phyloP scores from a whole-genome alignment of 2,797 vertebrate genomes.

The Chiroxiphia lanceolata region DNA sequence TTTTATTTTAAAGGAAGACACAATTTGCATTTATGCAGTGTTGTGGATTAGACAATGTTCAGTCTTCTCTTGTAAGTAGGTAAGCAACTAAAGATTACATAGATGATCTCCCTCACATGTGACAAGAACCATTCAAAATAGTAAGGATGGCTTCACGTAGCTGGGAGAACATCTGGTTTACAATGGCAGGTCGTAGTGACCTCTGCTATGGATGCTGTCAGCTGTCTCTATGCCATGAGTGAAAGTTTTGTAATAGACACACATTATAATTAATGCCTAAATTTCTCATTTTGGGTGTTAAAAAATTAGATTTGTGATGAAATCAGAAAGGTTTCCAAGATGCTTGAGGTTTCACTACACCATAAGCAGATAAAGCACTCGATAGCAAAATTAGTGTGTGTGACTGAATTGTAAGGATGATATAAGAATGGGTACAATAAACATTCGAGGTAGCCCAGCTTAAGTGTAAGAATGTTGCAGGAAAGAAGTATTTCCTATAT shows the following conservation, averaged over 20 bases:
- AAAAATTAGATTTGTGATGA: neutral
- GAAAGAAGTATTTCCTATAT: neutral
- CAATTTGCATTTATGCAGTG: neutral
- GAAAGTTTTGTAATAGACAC: neutral
- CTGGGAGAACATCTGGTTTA: neutral
- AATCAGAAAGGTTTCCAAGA: neutral
- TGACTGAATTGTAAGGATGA: neutral
- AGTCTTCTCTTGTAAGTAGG: neutral
- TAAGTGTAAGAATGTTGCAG: neutral
- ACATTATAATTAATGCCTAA: neutral
- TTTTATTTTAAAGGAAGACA: neutral
- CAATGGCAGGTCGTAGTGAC: accelerated
- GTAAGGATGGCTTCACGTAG: neutral
- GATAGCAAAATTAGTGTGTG: neutral
- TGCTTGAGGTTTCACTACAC: neutral
- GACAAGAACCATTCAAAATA: neutral
- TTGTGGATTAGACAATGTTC: neutral
- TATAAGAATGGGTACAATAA: neutral
- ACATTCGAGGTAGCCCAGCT: accelerated
- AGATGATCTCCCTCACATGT: neutral
- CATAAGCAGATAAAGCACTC: neutral
- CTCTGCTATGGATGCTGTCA: neutral
- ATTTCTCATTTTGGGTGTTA: neutral
- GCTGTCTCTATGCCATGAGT: neutral
- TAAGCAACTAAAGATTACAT: neutral